phyloP scores from a whole-genome alignment of 2,113 vertebrate species.

The Atractosteus spatula region DNA sequence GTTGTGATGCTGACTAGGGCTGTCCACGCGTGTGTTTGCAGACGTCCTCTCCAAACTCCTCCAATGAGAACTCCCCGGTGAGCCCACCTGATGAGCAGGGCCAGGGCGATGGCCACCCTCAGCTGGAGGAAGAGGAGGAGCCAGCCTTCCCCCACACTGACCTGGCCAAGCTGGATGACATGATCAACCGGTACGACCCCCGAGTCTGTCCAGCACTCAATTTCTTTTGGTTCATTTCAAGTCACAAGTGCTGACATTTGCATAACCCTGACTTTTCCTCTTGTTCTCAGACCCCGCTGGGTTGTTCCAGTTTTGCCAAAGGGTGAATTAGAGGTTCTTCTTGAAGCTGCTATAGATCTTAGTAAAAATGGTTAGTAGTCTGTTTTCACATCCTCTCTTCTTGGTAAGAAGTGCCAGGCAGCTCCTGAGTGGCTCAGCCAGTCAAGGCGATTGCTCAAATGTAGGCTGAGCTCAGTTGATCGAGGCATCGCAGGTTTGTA shows the following conservation, averaged over 20 bases:
- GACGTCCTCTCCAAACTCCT: slow-evolving; percentile 96
- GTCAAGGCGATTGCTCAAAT: too few relatives aligned
- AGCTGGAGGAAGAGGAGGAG: slow-evolving; percentile 92
- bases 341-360: slow-evolving; percentile 99
- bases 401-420: too few relatives aligned
- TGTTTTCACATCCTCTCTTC: too few relatives aligned
- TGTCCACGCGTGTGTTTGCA: slow-evolving; percentile 44
- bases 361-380: slow-evolving; percentile 92
- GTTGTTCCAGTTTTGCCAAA: slow-evolving; percentile 99
- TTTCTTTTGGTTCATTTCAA: background rate
- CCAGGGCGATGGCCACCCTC: slow-evolving; percentile 84
- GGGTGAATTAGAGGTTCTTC: slow-evolving; percentile 98
- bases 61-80: slow-evolving; percentile 97
- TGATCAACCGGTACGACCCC: slow-evolving; percentile 91
- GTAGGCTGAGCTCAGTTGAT: too few relatives aligned
- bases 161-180: slow-evolving; percentile 98
- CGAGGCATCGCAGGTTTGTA: too few relatives aligned
- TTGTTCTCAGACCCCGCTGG: slow-evolving; percentile 87
- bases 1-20: background rate
- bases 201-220: too few relatives aligned
- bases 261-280: background rate
- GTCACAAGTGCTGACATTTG: background rate
- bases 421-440: too few relatives aligned
- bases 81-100: slow-evolving; percentile 92
- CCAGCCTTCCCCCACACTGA: slow-evolving; percentile 98